These are phyloP conservation scores for Labroides dimidiatus DNA, from an alignment of 2,797 vertebrate species.

Conservation along the genomic window DNA sequence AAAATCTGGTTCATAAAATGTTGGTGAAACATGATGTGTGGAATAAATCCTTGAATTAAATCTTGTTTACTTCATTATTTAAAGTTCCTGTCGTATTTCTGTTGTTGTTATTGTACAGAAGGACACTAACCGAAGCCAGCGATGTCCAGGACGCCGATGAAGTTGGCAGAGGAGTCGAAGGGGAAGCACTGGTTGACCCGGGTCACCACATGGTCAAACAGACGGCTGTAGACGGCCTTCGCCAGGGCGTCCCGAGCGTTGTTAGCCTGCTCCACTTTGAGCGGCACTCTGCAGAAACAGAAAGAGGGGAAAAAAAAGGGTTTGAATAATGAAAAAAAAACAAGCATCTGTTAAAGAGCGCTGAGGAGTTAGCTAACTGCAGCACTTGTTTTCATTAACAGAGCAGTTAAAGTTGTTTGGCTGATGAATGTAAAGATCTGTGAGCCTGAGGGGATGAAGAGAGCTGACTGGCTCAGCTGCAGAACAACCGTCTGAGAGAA, in stretches of 20 bases:
- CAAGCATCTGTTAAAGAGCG: no score
- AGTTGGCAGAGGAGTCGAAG: slow-evolving; percentile 92
- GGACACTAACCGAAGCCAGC: slow-evolving; percentile 92
- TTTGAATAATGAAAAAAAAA: no score
- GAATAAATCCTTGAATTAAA: no score
- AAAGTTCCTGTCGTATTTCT: no score
- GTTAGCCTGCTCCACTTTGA: slow-evolving; percentile 98
- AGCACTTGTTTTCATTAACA: neutral
- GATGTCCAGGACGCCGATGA: slow-evolving; percentile 98
- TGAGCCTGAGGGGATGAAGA: neutral
- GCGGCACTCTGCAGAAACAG: slow-evolving; percentile 86
- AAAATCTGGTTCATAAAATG: no score
- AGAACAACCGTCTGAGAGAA: neutral
- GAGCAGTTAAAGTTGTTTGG: neutral
- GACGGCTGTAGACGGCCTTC: slow-evolving; percentile 94
- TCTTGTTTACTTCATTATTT: no score
- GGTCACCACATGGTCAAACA: slow-evolving; percentile 98
- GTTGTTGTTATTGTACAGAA: no score
- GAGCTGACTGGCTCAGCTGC: neutral
- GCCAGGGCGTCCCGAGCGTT: slow-evolving; percentile 95
- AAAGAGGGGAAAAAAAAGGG: no score
- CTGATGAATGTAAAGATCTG: neutral
- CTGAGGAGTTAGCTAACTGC: neutral
- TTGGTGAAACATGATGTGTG: no score
- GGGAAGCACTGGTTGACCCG: slow-evolving; percentile 97